phyloP scores from a whole-genome alignment of 2,888 invertebrate species.

The Exephanes ischioxanthus region DNA sequence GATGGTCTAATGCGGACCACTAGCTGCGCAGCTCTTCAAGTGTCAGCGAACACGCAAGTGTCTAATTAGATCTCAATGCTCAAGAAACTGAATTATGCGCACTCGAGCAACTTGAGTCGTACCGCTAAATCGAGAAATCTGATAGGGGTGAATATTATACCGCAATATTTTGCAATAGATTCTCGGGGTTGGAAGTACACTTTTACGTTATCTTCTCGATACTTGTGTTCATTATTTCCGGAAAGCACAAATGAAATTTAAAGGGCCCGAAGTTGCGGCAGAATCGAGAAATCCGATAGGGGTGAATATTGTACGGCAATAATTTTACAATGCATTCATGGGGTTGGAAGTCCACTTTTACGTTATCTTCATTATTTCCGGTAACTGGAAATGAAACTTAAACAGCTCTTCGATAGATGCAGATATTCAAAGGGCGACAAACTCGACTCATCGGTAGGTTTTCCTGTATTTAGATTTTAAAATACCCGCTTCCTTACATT shows the following conservation, averaged over 20 bases:
- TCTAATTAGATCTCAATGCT: constrained; percentile 12
- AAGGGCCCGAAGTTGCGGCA: too few relatives aligned
- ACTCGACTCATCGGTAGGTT: too few relatives aligned
- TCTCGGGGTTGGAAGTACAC: background rate
- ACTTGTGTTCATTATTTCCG: too few relatives aligned
- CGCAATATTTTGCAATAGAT: background rate
- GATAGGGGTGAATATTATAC: constrained; percentile 4
- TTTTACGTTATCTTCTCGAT: too few relatives aligned
- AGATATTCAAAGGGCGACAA: too few relatives aligned
- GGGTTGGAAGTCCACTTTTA: background rate
- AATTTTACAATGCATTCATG: background rate
- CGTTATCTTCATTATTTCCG: too few relatives aligned
- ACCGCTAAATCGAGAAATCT: background rate
- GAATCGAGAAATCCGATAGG: background rate
- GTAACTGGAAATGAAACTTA: too few relatives aligned
- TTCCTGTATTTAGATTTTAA: too few relatives aligned
- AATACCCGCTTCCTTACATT: too few relatives aligned
- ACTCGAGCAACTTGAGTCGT: constrained; percentile 6
- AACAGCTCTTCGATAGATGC: too few relatives aligned
- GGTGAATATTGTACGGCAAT: background rate
- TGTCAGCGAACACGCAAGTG: constrained; percentile 17
- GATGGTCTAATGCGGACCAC: constrained; percentile 24
- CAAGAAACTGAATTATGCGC: constrained; percentile 13
- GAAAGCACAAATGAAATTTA: too few relatives aligned
- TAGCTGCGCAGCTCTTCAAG: constrained; percentile 20